These are phyloP conservation scores for Macrosteles quadrilineatus DNA, from an alignment of 1,140 invertebrate genomes.

Conservation along the genomic window DNA sequence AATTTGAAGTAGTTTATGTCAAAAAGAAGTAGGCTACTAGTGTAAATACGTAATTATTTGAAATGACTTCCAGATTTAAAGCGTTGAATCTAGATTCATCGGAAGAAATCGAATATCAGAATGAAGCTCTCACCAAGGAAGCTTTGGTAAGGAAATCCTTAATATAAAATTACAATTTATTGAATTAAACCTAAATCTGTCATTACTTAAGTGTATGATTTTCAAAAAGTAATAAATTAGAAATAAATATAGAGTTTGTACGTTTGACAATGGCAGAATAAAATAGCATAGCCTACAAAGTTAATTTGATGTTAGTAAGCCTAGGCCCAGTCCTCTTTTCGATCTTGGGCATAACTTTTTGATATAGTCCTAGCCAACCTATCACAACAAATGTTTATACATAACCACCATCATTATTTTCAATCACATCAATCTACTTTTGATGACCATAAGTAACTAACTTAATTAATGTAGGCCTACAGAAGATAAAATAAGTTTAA, in stretches of 20 bases:
- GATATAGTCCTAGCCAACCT: too few relatives aligned
- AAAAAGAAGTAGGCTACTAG: too few relatives aligned
- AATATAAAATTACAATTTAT: neutral
- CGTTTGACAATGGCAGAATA: neutral
- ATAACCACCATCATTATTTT: too few relatives aligned
- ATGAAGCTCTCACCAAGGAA: conserved; percentile 42
- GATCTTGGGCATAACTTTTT: too few relatives aligned
- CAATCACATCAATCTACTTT: too few relatives aligned
- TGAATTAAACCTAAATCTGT: too few relatives aligned
- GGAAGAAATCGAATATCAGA: conserved; percentile 38
- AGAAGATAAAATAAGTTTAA: too few relatives aligned
- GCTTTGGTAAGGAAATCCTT: conserved; percentile 38
- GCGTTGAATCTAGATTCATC: conserved; percentile 39
- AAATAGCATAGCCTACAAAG: neutral
- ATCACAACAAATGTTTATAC: too few relatives aligned
- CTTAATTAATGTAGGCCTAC: too few relatives aligned
- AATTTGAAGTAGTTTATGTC: too few relatives aligned
- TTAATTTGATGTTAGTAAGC: neutral
- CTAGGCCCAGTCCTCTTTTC: neutral
- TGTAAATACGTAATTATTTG: too few relatives aligned
- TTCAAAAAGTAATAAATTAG: neutral
- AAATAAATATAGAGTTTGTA: neutral
- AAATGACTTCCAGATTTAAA: conserved; percentile 37
- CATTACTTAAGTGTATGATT: neutral
- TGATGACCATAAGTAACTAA: too few relatives aligned